Percentiles rank a stretch among this genome's conserved stretches.
These are phyloP conservation scores for Stenolophus ochropezus DNA, from an alignment of 2,888 invertebrate genomes.

Conservation along the genomic window DNA sequence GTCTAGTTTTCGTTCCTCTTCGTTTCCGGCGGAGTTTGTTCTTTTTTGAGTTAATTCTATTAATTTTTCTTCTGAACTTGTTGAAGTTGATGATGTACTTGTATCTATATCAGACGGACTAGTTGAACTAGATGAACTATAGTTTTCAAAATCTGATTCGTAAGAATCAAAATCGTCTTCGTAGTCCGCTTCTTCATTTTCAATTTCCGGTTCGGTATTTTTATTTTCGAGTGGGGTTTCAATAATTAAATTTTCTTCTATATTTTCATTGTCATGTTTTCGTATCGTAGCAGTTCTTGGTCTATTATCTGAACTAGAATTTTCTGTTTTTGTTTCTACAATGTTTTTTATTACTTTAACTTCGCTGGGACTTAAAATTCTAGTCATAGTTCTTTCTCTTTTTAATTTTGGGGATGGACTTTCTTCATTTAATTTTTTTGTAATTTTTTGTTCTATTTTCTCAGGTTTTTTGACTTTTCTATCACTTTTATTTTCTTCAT, in stretches of 20 bases:
- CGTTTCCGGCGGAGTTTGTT: conserved; percentile 67
- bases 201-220: conserved; percentile 58
- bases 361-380: conserved; percentile 62
- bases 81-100: conserved; percentile 60
- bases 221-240: conserved; percentile 3
- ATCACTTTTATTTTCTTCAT: conserved; percentile 29
- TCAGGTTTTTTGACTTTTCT: conserved; percentile 48
- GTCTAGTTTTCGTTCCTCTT: conserved; percentile 76
- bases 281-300: conserved; percentile 71
- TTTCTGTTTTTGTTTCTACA: background rate
- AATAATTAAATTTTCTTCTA: conserved; percentile 46
- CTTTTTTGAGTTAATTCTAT: conserved; percentile 63
- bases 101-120: conserved; percentile 63
- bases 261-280: conserved; percentile 61
- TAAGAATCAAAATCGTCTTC: conserved; percentile 78
- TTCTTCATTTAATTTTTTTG: background rate
- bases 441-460: conserved; percentile 11
- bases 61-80: conserved; percentile 29
- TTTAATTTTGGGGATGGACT: background rate
- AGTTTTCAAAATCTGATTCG: conserved; percentile 76
- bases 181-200: conserved; percentile 67
- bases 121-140: conserved; percentile 62
- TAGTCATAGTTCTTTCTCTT: conserved; percentile 62
- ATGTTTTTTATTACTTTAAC: conserved; percentile 56
- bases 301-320: conserved; percentile 64